phyloP scores from a whole-genome alignment of 1,140 invertebrate species.

The Drosophila setifemur region DNA sequence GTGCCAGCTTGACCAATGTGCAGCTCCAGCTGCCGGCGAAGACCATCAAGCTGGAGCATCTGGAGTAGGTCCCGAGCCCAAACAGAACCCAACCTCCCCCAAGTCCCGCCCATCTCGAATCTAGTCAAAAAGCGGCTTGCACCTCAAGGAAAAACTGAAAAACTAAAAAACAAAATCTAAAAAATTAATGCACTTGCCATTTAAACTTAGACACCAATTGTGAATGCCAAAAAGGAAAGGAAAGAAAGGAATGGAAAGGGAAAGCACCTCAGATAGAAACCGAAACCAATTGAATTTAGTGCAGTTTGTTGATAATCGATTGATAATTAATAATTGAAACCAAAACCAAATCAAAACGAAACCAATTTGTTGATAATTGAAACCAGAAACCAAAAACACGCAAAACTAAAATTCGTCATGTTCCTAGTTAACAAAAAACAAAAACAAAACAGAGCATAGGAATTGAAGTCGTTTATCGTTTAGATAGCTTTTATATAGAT shows the following conservation, averaged over 20 bases:
- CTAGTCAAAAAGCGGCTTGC: constrained; percentile 60
- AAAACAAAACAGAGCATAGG: neutral
- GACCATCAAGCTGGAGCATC: constrained; percentile 61
- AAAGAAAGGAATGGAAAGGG: neutral
- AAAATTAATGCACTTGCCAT: constrained; percentile 37
- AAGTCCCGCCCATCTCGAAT: constrained; percentile 37
- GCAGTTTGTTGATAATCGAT: neutral
- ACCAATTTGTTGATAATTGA: constrained; percentile 54
- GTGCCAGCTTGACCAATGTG: constrained; percentile 49
- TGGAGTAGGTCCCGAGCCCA: constrained; percentile 29
- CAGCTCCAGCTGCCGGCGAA: constrained; percentile 53
- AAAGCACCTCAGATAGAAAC: neutral
- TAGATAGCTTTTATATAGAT: constrained; percentile 12
- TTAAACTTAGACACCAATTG: constrained; percentile 19
- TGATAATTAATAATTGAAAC: no score
- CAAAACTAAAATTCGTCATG: constrained; percentile 29
- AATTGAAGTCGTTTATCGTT: constrained; percentile 14
- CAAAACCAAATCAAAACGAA: constrained; percentile 19
- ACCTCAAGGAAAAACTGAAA: constrained; percentile 6
- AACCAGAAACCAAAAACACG: constrained; percentile 22
- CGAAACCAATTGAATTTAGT: constrained; percentile 43
- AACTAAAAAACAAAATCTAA: constrained; percentile 3
- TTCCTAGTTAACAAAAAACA: constrained; percentile 34
- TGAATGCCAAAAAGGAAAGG: constrained; percentile 44
- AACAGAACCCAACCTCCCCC: neutral